Evolutionary conservation across 1,140 invertebrate species (phyloP), one percentile per base, ranked within the genome.

Genomic region (Papilio polyxenes): DNA sequence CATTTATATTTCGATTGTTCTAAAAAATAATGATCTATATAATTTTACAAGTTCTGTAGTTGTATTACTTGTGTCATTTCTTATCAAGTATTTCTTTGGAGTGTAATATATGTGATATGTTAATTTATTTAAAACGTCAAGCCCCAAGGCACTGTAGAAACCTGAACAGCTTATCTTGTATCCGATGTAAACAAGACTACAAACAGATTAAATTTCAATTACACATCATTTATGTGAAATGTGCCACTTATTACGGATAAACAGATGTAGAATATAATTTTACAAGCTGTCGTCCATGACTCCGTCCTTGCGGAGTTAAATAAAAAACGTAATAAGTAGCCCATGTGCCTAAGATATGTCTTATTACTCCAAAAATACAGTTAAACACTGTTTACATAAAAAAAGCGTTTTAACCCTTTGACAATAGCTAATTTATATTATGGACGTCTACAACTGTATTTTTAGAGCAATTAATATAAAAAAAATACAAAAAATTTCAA

Each of bases 151-250:
- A 31, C 62, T 72, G 13, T 37, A 72, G 65, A 72, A 72, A 72
- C 11, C 31, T 65, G 62, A 20, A 40, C 65, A 72, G 31, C 17
- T 69, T 69, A 69, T 72, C 65, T 40, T 37, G 65, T 15, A 72
- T 37, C 65, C 65, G 65, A 72, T 72, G 23, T 72, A 72, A 72
- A 72, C 31, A 15, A 72, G 23, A 37, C 65, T 37, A 17, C 65
- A 5, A 37, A 69, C 31, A 37, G 5, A 40, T 72, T 40, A 72
- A 37, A 72, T 72, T 72, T 15, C 4, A 72, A 72, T 72, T 37
- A 15, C 31, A 72, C 23, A 72, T 37, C 23, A 72, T 72, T 69
- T 72, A 72, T 3, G 65, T 72, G 65, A 72, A 72, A 72, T 72
- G 10, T 72, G 40, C 65, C 65, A 72, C 23, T 72, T 72, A 31